Base-by-base conservation (phyloP, 2,888 invertebrate species). In the Netelia virgata region DNA sequence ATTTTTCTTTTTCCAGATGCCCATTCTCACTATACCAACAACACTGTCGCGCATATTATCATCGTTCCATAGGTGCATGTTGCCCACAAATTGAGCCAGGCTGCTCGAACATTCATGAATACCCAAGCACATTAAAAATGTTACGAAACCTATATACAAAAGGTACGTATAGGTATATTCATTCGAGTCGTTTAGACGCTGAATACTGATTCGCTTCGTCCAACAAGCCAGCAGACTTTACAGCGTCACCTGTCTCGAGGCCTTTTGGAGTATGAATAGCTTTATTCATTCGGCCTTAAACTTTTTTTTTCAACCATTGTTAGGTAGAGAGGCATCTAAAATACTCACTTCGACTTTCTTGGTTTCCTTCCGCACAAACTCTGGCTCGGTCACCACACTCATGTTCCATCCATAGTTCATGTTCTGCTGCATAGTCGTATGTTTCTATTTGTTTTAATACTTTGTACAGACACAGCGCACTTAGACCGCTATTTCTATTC, bases 301-400 rank as follows among this genome's bases (percentile, higher is more conserved):
- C 20, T 79, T 82, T 47, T 64, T 61, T 63, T 57, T 66, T 9
- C n/a, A 28, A 47, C n/a, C 8, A 5, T 69, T 47, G 28, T 18
- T 11, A 59, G 36, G 63, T 28, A 36, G 9, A 64, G 8, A 18
- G n/a, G n/a, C 10, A 23, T 64, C 14, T 3, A 47, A 53, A 18
- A 86, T 90, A 92, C 92, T 90, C 87, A 92, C 91, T 87, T 91
- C 91, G 11, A 88, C 80, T 43, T 88, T 88, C 59, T 87, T 86
- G 8, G 88, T 68, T 63, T 86, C 85, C 72, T 90, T 88, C 9
- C 88, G 88, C 64, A 91, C 81, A 69, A 92, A 88, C 70, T 88
- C 89, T 11, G 92, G 92, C 76, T 92, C 92, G 23, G 84, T 72
- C 18, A 88, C 79, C 66, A 92, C 88, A 59, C 89, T 89, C 73